Evolutionary conservation across 2,888 invertebrate species (phyloP).

Genomic region (Orchesella flavescens): DNA sequence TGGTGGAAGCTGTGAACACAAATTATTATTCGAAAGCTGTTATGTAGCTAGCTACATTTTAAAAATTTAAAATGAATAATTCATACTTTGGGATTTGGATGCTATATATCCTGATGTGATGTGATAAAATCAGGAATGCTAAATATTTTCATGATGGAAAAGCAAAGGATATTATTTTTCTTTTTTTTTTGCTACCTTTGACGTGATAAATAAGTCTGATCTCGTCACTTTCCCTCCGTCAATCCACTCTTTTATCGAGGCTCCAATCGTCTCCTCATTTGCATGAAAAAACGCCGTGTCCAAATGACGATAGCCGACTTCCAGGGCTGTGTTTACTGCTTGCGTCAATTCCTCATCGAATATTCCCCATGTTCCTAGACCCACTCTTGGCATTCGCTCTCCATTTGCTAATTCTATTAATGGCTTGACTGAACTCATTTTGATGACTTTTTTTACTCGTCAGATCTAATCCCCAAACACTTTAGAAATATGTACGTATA

Average conservation of each 20-base stretch:
- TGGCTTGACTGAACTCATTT: slow-evolving; percentile 23
- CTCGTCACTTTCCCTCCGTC: slow-evolving; percentile 73
- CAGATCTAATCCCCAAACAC: too few species aligned
- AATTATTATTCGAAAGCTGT: background rate
- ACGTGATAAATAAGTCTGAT: slow-evolving; percentile 74
- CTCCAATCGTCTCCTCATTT: slow-evolving; percentile 74
- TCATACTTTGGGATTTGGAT: background rate
- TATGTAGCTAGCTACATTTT: too few species aligned
- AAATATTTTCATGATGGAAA: too few species aligned
- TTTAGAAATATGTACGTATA: too few species aligned
- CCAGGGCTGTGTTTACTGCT: slow-evolving; percentile 71
- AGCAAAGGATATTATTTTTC: background rate
- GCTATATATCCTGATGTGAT: too few species aligned
- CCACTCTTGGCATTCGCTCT: slow-evolving; percentile 80
- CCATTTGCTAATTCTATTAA: slow-evolving; percentile 72
- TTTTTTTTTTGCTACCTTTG: slow-evolving; percentile 72
- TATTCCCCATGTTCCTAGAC: slow-evolving; percentile 74
- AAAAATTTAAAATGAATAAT: slow-evolving; percentile 4
- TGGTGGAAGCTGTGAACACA: slow-evolving; percentile 64
- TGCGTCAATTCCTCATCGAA: slow-evolving; percentile 44
- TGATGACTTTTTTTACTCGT: too few species aligned
- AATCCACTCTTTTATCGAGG: slow-evolving; percentile 73
- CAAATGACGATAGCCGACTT: slow-evolving; percentile 74
- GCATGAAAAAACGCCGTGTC: slow-evolving; percentile 74
- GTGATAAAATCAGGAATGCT: too few species aligned